Evolutionary conservation across 2,888 invertebrate genomes (phyloP).

Genomic region (Danaus chrysippus): DNA sequence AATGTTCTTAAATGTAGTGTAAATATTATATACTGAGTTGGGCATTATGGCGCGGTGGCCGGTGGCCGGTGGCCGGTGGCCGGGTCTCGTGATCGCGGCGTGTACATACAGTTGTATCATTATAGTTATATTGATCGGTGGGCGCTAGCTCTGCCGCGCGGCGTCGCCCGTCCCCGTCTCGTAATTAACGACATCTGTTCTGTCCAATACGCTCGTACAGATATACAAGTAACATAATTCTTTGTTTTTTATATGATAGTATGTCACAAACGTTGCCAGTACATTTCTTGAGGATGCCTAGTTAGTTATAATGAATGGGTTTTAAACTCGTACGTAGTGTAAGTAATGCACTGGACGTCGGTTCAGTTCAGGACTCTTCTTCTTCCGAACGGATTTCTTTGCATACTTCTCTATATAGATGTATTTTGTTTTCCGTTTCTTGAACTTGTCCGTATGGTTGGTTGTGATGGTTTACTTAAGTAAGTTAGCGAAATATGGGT

Average conservation of each 20-base stretch:
- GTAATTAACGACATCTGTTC: slow-evolving; percentile 66
- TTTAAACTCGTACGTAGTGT: slow-evolving; percentile 56
- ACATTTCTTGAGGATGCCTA: slow-evolving; percentile 52
- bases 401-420: slow-evolving; percentile 43
- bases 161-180: slow-evolving; percentile 43
- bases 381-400: slow-evolving; percentile 59
- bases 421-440: slow-evolving; percentile 45
- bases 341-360: slow-evolving; percentile 57
- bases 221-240: slow-evolving; percentile 64
- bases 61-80: slow-evolving; percentile 39
- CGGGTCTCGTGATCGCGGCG: slow-evolving; percentile 49
- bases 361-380: slow-evolving; percentile 36
- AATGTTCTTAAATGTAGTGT: slow-evolving; percentile 77
- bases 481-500: slow-evolving; percentile 72
- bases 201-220: slow-evolving; percentile 73
- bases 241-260: slow-evolving; percentile 60
- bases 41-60: slow-evolving; percentile 71
- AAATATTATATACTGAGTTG: slow-evolving; percentile 76
- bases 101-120: slow-evolving; percentile 77
- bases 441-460: slow-evolving; percentile 76
- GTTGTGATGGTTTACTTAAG: slow-evolving; percentile 79
- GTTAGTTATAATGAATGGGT: slow-evolving; percentile 54
- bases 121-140: slow-evolving; percentile 68
- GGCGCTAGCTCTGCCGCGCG: slow-evolving; percentile 36
- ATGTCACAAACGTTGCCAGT: slow-evolving; percentile 75